A percentile compares a stretch with the other conserved stretches of the same genome.
Evolutionary conservation across 2,113 vertebrate species (phyloP).

Genomic region (Hyperopisus bebe): DNA sequence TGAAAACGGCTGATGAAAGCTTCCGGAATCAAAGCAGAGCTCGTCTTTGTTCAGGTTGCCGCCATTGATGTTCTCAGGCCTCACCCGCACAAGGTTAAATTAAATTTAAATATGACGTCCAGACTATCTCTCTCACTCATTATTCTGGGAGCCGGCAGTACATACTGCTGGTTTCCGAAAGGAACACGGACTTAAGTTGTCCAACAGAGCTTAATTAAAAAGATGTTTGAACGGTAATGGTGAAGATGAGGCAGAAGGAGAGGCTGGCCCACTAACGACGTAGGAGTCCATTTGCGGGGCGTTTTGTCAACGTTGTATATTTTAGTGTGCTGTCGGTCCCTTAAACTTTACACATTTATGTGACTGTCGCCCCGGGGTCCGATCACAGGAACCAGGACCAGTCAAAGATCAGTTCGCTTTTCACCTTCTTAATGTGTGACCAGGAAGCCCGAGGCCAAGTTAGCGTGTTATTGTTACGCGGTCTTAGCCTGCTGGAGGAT

Average conservation of each 20-base stretch:
- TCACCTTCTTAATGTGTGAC: neutral
- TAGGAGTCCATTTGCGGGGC: neutral
- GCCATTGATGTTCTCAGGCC: neutral
- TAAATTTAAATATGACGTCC: conserved; percentile 4
- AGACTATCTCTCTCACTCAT: conserved; percentile 9
- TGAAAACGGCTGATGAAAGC: neutral
- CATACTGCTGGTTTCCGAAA: neutral
- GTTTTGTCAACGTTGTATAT: neutral
- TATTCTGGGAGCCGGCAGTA: neutral
- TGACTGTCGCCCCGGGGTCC: neutral
- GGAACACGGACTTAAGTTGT: conserved; percentile 12
- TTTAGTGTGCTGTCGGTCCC: no score
- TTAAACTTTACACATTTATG: neutral
- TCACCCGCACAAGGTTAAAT: conserved; percentile 9
- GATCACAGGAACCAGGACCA: neutral
- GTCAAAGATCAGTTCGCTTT: neutral
- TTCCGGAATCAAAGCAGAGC: neutral
- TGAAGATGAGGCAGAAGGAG: neutral
- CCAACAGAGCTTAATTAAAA: conserved; percentile 12
- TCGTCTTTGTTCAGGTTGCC: neutral
- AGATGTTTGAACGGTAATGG: neutral
- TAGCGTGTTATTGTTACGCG: neutral
- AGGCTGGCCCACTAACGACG: neutral
- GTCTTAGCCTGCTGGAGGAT: neutral
- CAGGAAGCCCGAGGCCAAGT: neutral